phyloP scores from a whole-genome alignment of 2,888 invertebrate species.

The Drosophila neonasuta region DNA sequence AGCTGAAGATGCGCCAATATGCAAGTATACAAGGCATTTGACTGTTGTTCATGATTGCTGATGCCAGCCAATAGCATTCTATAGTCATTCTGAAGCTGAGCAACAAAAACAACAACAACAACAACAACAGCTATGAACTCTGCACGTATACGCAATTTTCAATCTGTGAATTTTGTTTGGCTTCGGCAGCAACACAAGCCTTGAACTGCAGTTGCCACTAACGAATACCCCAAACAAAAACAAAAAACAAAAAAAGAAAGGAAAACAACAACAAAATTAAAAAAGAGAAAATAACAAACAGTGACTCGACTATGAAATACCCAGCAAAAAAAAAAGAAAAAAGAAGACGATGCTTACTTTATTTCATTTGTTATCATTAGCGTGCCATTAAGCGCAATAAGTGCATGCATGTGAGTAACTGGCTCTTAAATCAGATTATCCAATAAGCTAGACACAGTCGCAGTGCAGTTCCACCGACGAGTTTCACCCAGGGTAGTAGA shows the following conservation, averaged over 20 bases:
- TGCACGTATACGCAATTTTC: slow-evolving; percentile 48
- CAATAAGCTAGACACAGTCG: not conserved
- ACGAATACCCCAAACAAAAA: slow-evolving; percentile 28
- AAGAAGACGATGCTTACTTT: not conserved
- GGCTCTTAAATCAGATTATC: not conserved
- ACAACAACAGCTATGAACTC: not conserved
- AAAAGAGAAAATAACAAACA: not conserved
- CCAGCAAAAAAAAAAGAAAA: not conserved
- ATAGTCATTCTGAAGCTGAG: not conserved
- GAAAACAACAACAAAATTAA: not conserved
- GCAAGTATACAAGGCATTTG: not conserved
- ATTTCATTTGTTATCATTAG: not conserved
- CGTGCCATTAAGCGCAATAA: not conserved
- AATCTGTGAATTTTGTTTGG: slow-evolving; percentile 26
- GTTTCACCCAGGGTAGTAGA: slow-evolving; percentile 10
- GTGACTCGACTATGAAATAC: slow-evolving; percentile 6
- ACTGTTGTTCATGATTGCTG: slow-evolving; percentile 15
- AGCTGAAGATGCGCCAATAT: slow-evolving; percentile 1
- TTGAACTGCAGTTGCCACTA: slow-evolving; percentile 34
- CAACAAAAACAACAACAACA: too few relatives aligned
- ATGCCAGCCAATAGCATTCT: slow-evolving; percentile 3
- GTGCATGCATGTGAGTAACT: not conserved
- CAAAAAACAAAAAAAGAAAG: not conserved
- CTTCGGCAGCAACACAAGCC: slow-evolving; percentile 24
- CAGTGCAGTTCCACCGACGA: too few relatives aligned